phyloP scores from a whole-genome alignment of 2,797 vertebrate species.

The Mastacembelus armatus region DNA sequence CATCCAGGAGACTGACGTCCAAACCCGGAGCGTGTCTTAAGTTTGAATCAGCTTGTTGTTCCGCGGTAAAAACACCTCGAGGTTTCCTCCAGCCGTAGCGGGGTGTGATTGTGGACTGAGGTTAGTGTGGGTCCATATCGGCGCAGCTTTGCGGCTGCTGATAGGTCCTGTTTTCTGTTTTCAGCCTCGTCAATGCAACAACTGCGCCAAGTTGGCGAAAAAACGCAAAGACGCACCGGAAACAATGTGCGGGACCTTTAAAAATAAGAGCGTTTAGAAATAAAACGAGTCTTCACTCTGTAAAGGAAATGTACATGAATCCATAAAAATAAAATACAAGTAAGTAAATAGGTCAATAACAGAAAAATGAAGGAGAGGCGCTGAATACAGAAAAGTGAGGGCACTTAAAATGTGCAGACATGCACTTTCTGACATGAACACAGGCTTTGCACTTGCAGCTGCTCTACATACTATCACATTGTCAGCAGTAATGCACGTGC shows the following conservation, averaged over 20 bases:
- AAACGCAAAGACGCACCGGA: conserved; percentile 29
- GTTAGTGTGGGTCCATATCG: not conserved
- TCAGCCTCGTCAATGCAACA: not conserved
- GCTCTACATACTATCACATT: too few relatives aligned
- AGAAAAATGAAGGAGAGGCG: too few relatives aligned
- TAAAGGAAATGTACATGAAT: not conserved
- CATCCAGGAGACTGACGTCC: not conserved
- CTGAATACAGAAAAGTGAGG: too few relatives aligned
- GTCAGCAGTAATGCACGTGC: not conserved
- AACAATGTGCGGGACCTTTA: not conserved
- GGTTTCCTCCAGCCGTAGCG: not conserved
- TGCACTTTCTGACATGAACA: too few relatives aligned
- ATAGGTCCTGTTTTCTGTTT: not conserved
- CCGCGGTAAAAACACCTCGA: not conserved
- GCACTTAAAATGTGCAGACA: too few relatives aligned
- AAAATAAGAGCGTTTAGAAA: conserved; percentile 19
- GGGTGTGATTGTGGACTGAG: too few relatives aligned
- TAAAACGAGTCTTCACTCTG: not conserved
- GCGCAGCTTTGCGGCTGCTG: not conserved
- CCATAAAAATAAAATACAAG: not conserved
- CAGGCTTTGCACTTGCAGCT: not conserved
- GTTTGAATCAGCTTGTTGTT: not conserved
- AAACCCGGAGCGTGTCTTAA: not conserved
- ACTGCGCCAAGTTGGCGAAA: conserved; percentile 5
- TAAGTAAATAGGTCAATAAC: not conserved